Evolutionary conservation across 2,113 vertebrate species (phyloP).

Genomic region (Larimichthys crocea): DNA sequence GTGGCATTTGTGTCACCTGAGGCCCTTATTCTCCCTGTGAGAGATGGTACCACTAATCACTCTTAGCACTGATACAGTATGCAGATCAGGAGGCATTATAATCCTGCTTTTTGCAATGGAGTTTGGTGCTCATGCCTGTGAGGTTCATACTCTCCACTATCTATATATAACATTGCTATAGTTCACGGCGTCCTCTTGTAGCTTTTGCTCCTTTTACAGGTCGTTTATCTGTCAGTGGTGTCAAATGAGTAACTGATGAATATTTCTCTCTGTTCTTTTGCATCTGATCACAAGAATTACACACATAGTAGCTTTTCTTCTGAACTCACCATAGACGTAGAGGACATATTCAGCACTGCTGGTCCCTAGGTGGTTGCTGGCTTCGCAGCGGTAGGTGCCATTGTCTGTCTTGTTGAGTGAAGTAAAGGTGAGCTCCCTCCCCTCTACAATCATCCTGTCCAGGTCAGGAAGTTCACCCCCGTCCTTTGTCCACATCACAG

Average conservation of each 20-base stretch:
- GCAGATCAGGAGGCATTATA: constrained; percentile 58
- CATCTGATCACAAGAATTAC: neutral
- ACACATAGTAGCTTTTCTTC: neutral
- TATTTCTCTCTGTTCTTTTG: neutral
- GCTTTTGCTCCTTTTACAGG: neutral
- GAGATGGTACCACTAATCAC: constrained; percentile 70
- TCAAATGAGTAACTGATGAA: neutral
- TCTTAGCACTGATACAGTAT: constrained; percentile 54
- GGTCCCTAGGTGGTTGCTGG: constrained; percentile 94
- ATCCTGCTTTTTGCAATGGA: constrained; percentile 34
- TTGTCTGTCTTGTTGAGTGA: constrained; percentile 99
- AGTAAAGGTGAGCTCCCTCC: constrained; percentile 94
- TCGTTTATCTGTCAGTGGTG: neutral
- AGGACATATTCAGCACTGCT: constrained; percentile 95
- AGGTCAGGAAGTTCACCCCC: constrained; percentile 95
- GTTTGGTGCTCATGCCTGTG: constrained; percentile 14
- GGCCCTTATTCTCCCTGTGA: constrained; percentile 64
- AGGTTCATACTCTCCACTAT: constrained; percentile 4
- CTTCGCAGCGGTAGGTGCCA: constrained; percentile 98
- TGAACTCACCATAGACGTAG: constrained; percentile 96
- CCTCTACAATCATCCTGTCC: constrained; percentile 95
- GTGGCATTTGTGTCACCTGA: constrained; percentile 78
- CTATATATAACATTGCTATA: constrained; percentile 3
- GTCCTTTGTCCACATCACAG: constrained; percentile 97
- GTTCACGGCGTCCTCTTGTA: neutral